These are phyloP conservation scores for Irena cyanogastra DNA, from an alignment of 2,113 vertebrate genomes.

Conservation along the genomic window DNA sequence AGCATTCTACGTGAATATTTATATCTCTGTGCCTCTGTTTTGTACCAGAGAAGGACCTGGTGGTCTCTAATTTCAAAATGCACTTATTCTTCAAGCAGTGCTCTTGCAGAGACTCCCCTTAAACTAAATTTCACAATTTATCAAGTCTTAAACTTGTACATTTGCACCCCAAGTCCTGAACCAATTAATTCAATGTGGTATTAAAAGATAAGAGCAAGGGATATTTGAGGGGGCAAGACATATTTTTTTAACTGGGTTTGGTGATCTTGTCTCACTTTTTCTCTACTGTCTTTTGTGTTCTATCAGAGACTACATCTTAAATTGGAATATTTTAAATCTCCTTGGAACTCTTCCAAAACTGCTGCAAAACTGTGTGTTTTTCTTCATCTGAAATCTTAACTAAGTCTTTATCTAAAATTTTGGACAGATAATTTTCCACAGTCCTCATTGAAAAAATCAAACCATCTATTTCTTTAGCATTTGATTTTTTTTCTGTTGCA, in stretches of 20 bases:
- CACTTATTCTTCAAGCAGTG: not conserved
- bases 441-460: not conserved
- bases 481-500: not conserved
- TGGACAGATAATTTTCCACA: not conserved
- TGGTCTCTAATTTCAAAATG: not conserved
- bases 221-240: not conserved
- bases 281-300: not conserved
- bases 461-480: not conserved
- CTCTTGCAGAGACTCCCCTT: not conserved
- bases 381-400: not conserved
- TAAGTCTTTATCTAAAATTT: not conserved
- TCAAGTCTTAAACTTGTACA: not conserved
- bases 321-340: not conserved
- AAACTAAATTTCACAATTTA: not conserved
- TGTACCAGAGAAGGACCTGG: not conserved
- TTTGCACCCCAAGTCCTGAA: not conserved
- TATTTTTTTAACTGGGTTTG: not conserved
- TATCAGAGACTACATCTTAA: not conserved
- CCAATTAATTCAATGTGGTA: not conserved
- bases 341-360: not conserved
- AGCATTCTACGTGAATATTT: not conserved
- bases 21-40: not conserved
- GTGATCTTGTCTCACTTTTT: not conserved
- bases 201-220: not conserved
- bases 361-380: not conserved